Conservation (phyloP, 1,140 invertebrate species). For the Drosophila insularis region DNA sequence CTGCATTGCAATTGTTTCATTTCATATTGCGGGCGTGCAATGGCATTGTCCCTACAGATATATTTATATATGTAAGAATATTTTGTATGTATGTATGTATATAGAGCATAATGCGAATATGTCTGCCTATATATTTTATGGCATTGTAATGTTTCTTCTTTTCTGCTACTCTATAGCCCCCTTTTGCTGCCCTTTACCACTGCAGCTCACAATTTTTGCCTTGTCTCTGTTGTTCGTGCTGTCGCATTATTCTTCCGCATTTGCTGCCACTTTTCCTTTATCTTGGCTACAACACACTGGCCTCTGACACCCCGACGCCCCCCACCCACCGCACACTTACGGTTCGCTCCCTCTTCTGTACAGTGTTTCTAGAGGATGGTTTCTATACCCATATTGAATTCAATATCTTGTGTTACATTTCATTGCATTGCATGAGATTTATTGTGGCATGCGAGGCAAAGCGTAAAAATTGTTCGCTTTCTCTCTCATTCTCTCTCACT, state of each 20-base stretch:
- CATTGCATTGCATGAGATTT: constrained; percentile 76
- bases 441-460: constrained; percentile 61
- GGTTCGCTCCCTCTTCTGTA: not conserved
- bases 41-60: constrained; percentile 62
- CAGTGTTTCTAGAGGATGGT: not conserved
- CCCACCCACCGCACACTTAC: not conserved
- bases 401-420: constrained; percentile 82
- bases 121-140: constrained; percentile 60
- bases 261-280: constrained; percentile 79
- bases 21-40: constrained; percentile 62
- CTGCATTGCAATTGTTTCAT: constrained; percentile 74
- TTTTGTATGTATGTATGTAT: not conserved
- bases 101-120: constrained; percentile 2
- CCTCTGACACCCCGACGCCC: constrained; percentile 15
- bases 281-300: constrained; percentile 51
- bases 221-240: constrained; percentile 71
- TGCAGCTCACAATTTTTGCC: constrained; percentile 17
- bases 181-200: constrained; percentile 1
- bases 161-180: not conserved
- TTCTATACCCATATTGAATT: constrained; percentile 60
- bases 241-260: constrained; percentile 81
- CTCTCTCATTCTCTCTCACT: no score
- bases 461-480: constrained; percentile 41
- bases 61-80: not conserved
- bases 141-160: constrained; percentile 58